Conservation (phyloP, 1,140 invertebrate genomes). For the Periplaneta americana region DNA sequence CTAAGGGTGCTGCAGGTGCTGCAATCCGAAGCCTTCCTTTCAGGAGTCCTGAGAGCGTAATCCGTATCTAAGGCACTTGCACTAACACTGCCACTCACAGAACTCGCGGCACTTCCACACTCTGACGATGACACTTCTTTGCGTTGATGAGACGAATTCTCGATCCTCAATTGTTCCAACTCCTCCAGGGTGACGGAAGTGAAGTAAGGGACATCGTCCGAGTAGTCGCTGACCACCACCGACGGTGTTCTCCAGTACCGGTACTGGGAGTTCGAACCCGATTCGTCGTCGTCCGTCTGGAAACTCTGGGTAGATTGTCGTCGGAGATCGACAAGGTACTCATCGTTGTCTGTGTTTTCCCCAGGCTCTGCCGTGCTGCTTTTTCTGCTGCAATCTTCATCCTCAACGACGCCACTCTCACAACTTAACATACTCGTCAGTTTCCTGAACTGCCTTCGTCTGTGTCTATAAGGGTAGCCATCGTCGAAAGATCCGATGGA, state of each 20-base stretch:
- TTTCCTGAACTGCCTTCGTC: not conserved
- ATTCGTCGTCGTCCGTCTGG: constrained; percentile 1
- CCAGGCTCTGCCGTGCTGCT: not conserved
- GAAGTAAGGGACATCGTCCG: constrained; percentile 47
- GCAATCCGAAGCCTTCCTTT: constrained; percentile 56
- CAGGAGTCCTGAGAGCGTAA: constrained; percentile 41
- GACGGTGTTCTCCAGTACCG: constrained; percentile 70
- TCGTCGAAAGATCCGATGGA: too few species aligned
- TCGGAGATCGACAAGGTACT: not conserved
- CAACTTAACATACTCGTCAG: not conserved
- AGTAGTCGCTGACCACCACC: constrained; percentile 79
- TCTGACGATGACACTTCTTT: constrained; percentile 36
- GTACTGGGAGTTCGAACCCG: not conserved
- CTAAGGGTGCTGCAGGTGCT: constrained; percentile 57
- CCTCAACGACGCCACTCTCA: not conserved
- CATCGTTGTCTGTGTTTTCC: not conserved
- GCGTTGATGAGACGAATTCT: too few species aligned
- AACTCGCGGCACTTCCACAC: constrained; percentile 18
- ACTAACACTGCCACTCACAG: constrained; percentile 26
- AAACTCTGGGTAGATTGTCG: constrained; percentile 8
- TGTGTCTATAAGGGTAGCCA: not conserved
- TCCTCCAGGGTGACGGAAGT: constrained; percentile 52
- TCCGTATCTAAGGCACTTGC: constrained; percentile 47
- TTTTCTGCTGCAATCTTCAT: not conserved
- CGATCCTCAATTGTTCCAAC: constrained; percentile 54